These are phyloP conservation scores for Apostichopus californicus DNA, from an alignment of 35 echinoderm and acorn worm genomes.

Conservation along the genomic window DNA sequence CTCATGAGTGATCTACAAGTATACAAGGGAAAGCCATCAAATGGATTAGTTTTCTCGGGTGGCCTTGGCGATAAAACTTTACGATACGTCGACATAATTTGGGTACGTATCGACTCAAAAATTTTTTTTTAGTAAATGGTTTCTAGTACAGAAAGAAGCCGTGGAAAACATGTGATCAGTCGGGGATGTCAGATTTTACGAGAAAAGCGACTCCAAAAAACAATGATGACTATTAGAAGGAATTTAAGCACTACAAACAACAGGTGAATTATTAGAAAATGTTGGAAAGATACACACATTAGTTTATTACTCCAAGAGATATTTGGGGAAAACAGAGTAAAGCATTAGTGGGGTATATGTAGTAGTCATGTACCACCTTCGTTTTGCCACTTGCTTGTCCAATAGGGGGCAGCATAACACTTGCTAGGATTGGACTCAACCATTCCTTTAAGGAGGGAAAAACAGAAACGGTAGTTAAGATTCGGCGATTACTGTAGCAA, in stretches of 20 bases:
- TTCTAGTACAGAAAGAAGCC: background rate
- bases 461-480: background rate
- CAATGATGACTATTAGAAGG: background rate
- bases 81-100: too few relatives aligned
- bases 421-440: slow-evolving; percentile 32
- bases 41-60: too few relatives aligned
- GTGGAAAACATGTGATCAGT: background rate
- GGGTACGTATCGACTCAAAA: too few relatives aligned
- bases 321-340: background rate
- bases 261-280: background rate
- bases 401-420: slow-evolving; percentile 19
- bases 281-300: background rate
- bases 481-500: background rate
- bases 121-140: too few relatives aligned
- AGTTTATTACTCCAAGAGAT: background rate
- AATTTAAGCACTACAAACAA: background rate
- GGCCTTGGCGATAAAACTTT: too few relatives aligned
- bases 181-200: background rate
- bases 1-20: too few relatives aligned
- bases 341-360: slow-evolving; percentile 3
- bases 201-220: background rate
- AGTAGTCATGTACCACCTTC: slow-evolving; percentile 26
- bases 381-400: slow-evolving; percentile 1
- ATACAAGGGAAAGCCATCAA: too few relatives aligned
- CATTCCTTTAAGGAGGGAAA: slow-evolving; percentile 27